Evolutionary conservation across 2,113 vertebrate genomes (phyloP).

Genomic region (Nothoprocta pentlandii): DNA sequence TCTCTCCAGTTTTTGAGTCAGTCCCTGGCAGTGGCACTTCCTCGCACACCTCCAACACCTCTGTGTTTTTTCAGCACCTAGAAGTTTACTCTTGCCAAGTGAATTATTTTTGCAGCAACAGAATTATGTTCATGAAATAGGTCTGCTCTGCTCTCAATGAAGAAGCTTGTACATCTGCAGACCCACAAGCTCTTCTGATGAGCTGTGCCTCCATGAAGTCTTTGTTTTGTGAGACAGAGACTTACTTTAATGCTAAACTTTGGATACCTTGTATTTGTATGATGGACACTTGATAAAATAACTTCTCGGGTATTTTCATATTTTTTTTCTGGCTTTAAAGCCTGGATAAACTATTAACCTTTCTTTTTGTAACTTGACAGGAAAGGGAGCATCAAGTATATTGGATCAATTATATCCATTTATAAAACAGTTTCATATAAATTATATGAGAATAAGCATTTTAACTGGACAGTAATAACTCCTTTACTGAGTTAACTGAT

Average conservation of each 20-base stretch:
- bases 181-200: neutral
- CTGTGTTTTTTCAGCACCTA: neutral
- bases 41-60: neutral
- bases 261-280: neutral
- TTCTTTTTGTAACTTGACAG: neutral
- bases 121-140: neutral
- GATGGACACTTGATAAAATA: neutral
- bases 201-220: neutral
- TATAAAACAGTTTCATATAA: too few species aligned
- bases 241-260: neutral
- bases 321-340: neutral
- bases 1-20: neutral
- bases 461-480: neutral
- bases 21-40: neutral
- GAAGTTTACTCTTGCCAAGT: neutral
- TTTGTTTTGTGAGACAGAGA: neutral
- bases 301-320: neutral
- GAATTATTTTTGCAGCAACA: neutral
- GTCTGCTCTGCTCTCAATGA: neutral
- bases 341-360: neutral
- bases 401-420: neutral
- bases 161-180: neutral
- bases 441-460: neutral
- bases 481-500: neutral
- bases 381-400: neutral